Evolutionary conservation across 2,113 vertebrate genomes (phyloP).

Genomic region (Centropristis striata): DNA sequence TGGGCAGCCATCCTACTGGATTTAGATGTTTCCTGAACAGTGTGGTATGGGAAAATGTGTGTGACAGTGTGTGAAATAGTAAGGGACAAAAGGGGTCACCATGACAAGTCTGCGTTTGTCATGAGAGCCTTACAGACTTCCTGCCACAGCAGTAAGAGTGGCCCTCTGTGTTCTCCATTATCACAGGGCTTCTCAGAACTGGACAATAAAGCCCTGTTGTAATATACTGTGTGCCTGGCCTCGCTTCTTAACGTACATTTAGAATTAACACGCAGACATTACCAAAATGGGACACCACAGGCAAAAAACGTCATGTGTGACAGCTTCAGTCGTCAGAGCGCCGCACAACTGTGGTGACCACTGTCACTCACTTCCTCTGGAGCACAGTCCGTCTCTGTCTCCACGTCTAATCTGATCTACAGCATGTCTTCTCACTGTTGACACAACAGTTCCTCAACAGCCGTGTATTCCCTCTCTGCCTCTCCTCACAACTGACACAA

Average conservation of each 20-base stretch:
- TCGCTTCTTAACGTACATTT: constrained; percentile 41
- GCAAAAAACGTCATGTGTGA: constrained; percentile 61
- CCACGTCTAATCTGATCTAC: constrained; percentile 34
- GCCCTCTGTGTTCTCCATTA: constrained; percentile 66
- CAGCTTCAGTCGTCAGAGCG: constrained; percentile 39
- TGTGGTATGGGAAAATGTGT: constrained; percentile 30
- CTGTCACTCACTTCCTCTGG: constrained; percentile 67
- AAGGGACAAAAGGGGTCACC: constrained; percentile 49
- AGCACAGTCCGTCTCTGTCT: constrained; percentile 47
- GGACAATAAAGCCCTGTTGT: constrained; percentile 68
- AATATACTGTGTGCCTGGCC: constrained; percentile 22
- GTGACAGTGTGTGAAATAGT: constrained; percentile 14
- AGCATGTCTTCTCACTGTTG: constrained; percentile 28
- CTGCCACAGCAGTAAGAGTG: constrained; percentile 70
- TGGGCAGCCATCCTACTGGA: constrained; percentile 13
- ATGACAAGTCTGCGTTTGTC: constrained; percentile 65
- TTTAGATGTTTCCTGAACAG: not conserved
- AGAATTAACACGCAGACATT: constrained; percentile 54
- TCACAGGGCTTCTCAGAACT: constrained; percentile 60
- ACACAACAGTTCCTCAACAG: constrained; percentile 42
- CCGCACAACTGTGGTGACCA: constrained; percentile 13
- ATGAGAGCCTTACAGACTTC: constrained; percentile 68
- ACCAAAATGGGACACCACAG: constrained; percentile 11
- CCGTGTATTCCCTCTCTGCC: not conserved
- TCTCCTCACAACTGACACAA: not conserved